Percentiles rank a stretch among this genome's conserved stretches.
These are phyloP conservation scores for Cossypha caffra DNA, from an alignment of 2,797 vertebrate genomes.

Conservation along the genomic window DNA sequence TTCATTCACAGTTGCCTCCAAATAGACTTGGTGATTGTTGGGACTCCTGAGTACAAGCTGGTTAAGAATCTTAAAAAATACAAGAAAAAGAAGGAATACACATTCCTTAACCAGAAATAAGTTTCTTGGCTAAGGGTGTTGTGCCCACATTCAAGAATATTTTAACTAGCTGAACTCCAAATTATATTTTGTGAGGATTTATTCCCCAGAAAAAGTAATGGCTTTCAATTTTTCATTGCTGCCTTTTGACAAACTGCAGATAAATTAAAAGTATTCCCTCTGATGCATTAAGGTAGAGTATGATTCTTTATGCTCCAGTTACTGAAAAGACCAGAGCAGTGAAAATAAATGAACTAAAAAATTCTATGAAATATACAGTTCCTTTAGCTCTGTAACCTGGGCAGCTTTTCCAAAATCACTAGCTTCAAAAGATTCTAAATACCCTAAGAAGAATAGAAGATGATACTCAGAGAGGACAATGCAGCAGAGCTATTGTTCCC, in stretches of 20 bases:
- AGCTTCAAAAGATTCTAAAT: conserved; percentile 7
- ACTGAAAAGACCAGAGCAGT: conserved; percentile 59
- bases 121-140: not conserved
- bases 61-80: conserved; percentile 24
- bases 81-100: not conserved
- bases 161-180: not conserved
- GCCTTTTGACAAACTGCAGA: conserved; percentile 39
- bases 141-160: not conserved
- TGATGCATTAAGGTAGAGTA: conserved; percentile 60
- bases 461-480: not conserved
- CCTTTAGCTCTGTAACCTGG: not conserved
- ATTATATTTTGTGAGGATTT: conserved; percentile 12
- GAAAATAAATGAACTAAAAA: conserved; percentile 68
- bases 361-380: conserved; percentile 58
- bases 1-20: conserved; percentile 32
- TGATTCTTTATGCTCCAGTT: conserved; percentile 74
- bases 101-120: not conserved
- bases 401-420: conserved; percentile 7
- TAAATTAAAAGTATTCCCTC: conserved; percentile 69
- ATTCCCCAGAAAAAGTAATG: conserved; percentile 6
- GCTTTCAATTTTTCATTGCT: conserved; percentile 15
- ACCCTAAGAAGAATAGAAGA: not conserved
- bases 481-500: not conserved
- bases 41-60: not conserved
- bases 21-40: not conserved